Base-by-base conservation (phyloP, 2,113 vertebrate species). In the Sinocyclocheilus anshuiensis region DNA sequence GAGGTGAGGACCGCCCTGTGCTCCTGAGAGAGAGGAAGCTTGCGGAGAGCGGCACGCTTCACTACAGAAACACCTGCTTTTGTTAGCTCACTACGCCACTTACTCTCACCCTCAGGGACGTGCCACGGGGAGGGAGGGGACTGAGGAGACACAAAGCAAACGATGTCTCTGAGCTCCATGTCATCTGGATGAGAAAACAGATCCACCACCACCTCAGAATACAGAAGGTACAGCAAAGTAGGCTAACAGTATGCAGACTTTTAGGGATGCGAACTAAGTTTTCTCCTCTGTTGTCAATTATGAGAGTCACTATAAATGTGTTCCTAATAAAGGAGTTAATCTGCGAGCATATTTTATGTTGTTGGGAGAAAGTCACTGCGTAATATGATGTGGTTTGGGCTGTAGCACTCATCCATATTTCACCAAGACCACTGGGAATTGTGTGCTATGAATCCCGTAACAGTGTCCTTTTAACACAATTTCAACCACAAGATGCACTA, bases 341-440 rank as follows among this genome's bases (percentile, higher is more conserved):
- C 92, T 53, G 89, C 91, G 93, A 93, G 90, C 93, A 94, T 95
- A 95, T 94, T 94, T 94, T 92, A 94, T 94, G 91, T 88, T 87
- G 85, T 90, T 92, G 89, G 89, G 91, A 91, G 89, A 88, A 90
- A 92, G 87, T 74, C 48, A 89, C 86, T 92, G 91, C 92, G 90
- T 86, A 59, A 89, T 92, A 90, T 91, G 79, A 87, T 15, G 61
- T 88, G 87, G 84, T 92, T 94, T 93, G 92, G 91, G 90, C 88
- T 86, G 86, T 91, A 93, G 93, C 91, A 87, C 91, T 93, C 92
- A 93, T 94, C 92, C 93, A 94, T 94, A 95, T 94, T 94, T 94
- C 93, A 93, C 93, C 91, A 90, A 88, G 89, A 84, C 92, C 93
- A 90, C 86, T 90, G 89, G 93, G 92, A 93, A 93, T 22, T 85